phyloP scores from a whole-genome alignment of 2,113 vertebrate species.

The Phocoena phocoena region DNA sequence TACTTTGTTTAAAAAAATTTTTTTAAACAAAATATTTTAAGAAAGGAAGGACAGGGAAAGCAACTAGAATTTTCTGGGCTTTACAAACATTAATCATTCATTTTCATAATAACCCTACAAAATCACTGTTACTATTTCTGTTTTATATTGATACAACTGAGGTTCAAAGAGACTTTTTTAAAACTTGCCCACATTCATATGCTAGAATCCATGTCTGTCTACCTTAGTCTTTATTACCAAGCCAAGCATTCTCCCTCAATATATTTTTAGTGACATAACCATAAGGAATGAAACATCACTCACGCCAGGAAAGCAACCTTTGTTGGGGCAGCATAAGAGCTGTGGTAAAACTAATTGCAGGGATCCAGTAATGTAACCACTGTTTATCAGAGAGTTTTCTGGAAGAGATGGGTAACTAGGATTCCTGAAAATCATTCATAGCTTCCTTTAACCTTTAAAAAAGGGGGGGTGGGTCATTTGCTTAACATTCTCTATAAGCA shows the following conservation, averaged over 20 bases:
- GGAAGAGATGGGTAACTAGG: slow-evolving; percentile 35
- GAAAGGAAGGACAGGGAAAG: slow-evolving; percentile 4
- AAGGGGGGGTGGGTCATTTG: neutral
- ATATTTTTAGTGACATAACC: neutral
- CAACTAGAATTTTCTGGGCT: slow-evolving; percentile 28
- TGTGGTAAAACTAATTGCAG: slow-evolving; percentile 18
- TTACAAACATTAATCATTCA: slow-evolving; percentile 22
- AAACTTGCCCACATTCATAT: neutral
- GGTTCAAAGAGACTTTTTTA: neutral
- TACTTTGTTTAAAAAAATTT: neutral
- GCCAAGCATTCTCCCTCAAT: neutral
- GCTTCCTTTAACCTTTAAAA: slow-evolving; percentile 26
- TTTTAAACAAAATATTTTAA: neutral
- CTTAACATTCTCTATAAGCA: slow-evolving; percentile 29
- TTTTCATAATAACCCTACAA: slow-evolving; percentile 31
- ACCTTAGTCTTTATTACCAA: slow-evolving; percentile 22
- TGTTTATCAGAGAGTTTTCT: slow-evolving; percentile 54
- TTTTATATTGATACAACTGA: neutral
- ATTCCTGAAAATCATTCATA: slow-evolving; percentile 61
- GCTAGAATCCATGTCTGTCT: neutral
- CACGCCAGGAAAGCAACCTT: slow-evolving; percentile 22
- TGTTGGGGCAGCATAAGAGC: slow-evolving; percentile 15
- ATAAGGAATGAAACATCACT: neutral
- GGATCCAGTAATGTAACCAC: slow-evolving; percentile 14
- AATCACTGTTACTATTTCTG: slow-evolving; percentile 1